Percentiles rank a stretch among this genome's conserved stretches.
Conservation (phyloP, 35 echinoderm and acorn worm genomes). For the Chiridota heheva region DNA sequence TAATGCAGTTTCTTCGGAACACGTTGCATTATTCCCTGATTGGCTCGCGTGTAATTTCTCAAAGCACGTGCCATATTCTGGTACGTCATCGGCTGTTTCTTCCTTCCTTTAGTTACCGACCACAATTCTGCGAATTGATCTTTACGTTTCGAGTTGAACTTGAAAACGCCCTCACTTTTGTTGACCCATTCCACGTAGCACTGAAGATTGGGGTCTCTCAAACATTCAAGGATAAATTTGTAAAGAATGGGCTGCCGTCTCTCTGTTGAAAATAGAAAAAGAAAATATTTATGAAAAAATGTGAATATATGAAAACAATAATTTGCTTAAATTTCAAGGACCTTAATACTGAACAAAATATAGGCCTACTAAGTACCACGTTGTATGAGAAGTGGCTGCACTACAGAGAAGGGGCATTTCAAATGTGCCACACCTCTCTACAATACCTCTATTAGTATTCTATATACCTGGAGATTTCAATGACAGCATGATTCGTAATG, state of each 20-base stretch:
- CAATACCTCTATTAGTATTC: too few species aligned
- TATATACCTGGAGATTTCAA: too few species aligned
- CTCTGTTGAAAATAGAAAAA: conserved; percentile 38
- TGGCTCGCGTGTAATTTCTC: conserved; percentile 81
- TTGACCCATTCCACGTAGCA: conserved; percentile 84
- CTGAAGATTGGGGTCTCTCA: conserved; percentile 44
- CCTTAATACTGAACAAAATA: too few species aligned
- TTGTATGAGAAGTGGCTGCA: too few species aligned
- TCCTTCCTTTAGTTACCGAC: conserved; percentile 83
- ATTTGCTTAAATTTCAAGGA: too few species aligned
- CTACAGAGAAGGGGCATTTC: too few species aligned
- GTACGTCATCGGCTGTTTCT: conserved; percentile 92
- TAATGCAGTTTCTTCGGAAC: conserved; percentile 88
- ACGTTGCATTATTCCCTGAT: conserved; percentile 70
- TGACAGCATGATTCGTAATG: too few species aligned
- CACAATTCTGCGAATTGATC: conserved; percentile 91
- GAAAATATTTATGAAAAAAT: neutral
- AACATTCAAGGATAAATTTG: conserved; percentile 76
- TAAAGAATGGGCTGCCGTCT: conserved; percentile 82
- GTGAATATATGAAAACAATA: too few species aligned
- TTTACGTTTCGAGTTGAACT: conserved; percentile 85
- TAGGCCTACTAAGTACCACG: too few species aligned
- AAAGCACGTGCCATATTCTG: conserved; percentile 97
- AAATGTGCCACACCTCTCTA: too few species aligned
- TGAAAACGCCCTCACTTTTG: conserved; percentile 77